Percentiles rank a stretch among this genome's conserved stretches.
These are phyloP conservation scores for Masnerella sp. DNA, from an alignment of 2,888 invertebrate species.

Conservation along the genomic window DNA sequence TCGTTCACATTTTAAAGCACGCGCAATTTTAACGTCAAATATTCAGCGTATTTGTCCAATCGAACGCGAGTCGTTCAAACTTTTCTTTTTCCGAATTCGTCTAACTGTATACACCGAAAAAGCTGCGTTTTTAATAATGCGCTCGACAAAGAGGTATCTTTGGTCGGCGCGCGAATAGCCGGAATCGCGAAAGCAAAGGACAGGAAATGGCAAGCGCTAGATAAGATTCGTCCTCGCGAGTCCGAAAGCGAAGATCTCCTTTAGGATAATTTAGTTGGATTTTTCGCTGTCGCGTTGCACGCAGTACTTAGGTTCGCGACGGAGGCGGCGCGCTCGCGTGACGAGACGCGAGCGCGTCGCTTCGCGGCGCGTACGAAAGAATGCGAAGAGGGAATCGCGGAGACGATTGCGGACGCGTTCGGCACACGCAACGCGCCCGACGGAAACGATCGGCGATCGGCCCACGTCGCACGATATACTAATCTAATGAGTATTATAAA, in stretches of 20 bases:
- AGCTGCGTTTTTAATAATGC: conserved; percentile 37
- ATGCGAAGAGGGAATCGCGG: conserved; percentile 28
- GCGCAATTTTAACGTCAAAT: not conserved
- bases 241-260: conserved; percentile 58
- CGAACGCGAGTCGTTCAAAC: not conserved
- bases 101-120: conserved; percentile 47
- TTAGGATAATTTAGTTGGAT: conserved; percentile 59
- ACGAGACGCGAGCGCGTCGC: conserved; percentile 30
- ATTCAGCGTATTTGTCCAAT: no score
- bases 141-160: conserved; percentile 34
- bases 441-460: conserved; percentile 33
- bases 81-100: conserved; percentile 14
- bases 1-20: not conserved
- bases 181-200: conserved; percentile 7
- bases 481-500: conserved; percentile 36
- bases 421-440: conserved; percentile 30
- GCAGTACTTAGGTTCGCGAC: conserved; percentile 48
- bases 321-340: conserved; percentile 41
- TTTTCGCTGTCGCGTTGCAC: conserved; percentile 55
- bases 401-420: conserved; percentile 42
- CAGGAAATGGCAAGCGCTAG: conserved; percentile 7
- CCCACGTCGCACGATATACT: conserved; percentile 31
- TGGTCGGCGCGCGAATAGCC: conserved; percentile 3
- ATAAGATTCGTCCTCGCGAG: conserved; percentile 52
- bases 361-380: conserved; percentile 28